Percentiles rank a stretch among this genome's conserved stretches.
Evolutionary conservation across 92 coral and sea anemone genomes (phyloP).

Genomic region (Paramuricea clavata): DNA sequence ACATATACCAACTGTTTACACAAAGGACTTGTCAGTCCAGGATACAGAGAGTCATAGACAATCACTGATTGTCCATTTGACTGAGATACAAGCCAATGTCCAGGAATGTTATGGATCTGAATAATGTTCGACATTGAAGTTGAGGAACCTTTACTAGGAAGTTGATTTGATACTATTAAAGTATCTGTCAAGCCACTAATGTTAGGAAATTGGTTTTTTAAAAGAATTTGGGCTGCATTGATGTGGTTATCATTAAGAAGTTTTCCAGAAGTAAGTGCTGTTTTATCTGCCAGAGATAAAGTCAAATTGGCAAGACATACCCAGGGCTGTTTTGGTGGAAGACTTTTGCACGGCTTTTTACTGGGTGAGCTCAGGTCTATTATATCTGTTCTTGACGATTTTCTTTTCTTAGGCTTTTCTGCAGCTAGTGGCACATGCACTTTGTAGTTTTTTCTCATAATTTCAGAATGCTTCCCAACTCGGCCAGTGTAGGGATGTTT

Average conservation of each 20-base stretch:
- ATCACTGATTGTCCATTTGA: slow-evolving; percentile 7
- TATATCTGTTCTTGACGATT: background rate
- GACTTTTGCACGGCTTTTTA: no score
- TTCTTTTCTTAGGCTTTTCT: background rate
- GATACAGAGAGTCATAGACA: background rate
- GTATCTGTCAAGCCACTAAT: background rate
- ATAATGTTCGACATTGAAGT: background rate
- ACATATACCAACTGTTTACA: slow-evolving; percentile 6
- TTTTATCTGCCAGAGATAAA: no score
- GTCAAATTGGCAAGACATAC: background rate
- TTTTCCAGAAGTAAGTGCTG: background rate
- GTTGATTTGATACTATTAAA: slow-evolving; percentile 2
- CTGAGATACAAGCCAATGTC: slow-evolving; percentile 13
- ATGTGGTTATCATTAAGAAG: background rate
- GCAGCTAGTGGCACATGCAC: slow-evolving; percentile 1
- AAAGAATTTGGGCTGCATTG: background rate
- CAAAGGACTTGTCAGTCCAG: background rate
- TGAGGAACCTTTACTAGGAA: background rate
- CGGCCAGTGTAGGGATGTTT: slow-evolving; percentile 42
- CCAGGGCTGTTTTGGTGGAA: no score
- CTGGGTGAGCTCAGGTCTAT: background rate
- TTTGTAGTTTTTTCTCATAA: background rate
- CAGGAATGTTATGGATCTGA: slow-evolving; percentile 9
- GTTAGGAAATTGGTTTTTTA: background rate
- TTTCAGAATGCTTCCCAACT: slow-evolving; percentile 12